phyloP scores from a whole-genome alignment of 2,113 vertebrate species.

The Sorex fumeus region DNA sequence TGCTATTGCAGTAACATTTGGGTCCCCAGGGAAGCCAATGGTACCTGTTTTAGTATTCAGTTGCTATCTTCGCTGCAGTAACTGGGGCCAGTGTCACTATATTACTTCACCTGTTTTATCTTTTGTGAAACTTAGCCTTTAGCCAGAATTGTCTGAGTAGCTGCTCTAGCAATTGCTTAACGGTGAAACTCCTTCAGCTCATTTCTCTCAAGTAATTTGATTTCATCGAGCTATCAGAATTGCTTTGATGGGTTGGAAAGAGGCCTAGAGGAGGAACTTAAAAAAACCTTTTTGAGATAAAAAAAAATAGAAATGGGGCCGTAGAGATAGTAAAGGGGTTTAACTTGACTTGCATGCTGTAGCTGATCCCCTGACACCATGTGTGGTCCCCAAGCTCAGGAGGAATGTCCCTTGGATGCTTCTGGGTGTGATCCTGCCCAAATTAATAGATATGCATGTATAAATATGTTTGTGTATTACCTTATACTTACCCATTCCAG shows the following conservation, averaged over 20 bases:
- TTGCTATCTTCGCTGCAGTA: conserved; percentile 81
- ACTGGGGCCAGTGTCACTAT: conserved; percentile 85
- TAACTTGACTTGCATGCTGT: too few species aligned
- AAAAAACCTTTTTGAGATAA: neutral
- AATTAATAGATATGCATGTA: too few species aligned
- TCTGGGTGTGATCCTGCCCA: too few species aligned
- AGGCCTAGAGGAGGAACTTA: conserved; percentile 28
- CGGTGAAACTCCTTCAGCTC: conserved; percentile 87
- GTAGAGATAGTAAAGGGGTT: neutral
- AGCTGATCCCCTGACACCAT: too few species aligned
- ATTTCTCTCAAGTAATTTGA: conserved; percentile 90
- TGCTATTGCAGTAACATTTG: conserved; percentile 68
- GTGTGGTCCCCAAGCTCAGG: too few species aligned
- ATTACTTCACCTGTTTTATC: conserved; percentile 91
- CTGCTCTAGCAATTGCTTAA: conserved; percentile 88
- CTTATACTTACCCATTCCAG: too few species aligned
- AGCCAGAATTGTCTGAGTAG: conserved; percentile 87
- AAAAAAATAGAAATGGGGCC: neutral
- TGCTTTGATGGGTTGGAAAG: conserved; percentile 79
- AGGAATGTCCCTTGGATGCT: too few species aligned
- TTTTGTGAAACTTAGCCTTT: conserved; percentile 90
- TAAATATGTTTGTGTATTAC: too few species aligned
- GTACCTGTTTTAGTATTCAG: conserved; percentile 86
- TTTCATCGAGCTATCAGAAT: conserved; percentile 87
- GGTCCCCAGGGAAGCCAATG: neutral